Evolutionary conservation across 2,113 vertebrate genomes (phyloP).

Genomic region (Gadus macrocephalus): DNA sequence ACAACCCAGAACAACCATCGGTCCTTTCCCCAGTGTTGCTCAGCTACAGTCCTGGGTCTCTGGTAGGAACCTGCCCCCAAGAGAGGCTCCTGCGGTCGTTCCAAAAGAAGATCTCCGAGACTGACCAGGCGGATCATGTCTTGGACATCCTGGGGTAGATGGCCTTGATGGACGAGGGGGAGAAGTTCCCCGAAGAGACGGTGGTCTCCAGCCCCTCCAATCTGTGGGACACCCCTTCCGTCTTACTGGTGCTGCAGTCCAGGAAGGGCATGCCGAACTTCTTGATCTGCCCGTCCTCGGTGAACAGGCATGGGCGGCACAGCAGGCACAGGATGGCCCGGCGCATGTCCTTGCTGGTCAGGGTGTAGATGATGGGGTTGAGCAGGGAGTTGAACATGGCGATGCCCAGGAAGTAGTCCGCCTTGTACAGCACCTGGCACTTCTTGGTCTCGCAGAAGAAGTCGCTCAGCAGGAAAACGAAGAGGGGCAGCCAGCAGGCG

Average conservation of each 20-base stretch:
- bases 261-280: constrained; percentile 73
- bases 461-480: constrained; percentile 82
- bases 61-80: neutral
- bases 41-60: neutral
- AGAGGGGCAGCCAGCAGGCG: constrained; percentile 85
- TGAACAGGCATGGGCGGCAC: constrained; percentile 68
- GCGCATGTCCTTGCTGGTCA: constrained; percentile 86
- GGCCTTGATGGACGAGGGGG: constrained; percentile 66
- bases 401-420: constrained; percentile 85
- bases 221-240: constrained; percentile 72
- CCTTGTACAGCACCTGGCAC: constrained; percentile 77
- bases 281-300: constrained; percentile 57
- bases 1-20: constrained; percentile 23
- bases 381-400: constrained; percentile 88
- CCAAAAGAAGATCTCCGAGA: neutral
- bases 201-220: constrained; percentile 74
- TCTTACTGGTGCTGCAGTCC: constrained; percentile 79
- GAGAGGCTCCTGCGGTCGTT: constrained; percentile 6
- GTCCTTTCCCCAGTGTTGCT: neutral
- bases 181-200: constrained; percentile 71
- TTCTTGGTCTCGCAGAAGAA: constrained; percentile 67
- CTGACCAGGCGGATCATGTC: constrained; percentile 51
- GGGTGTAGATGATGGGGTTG: constrained; percentile 90
- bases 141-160: constrained; percentile 63
- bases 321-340: constrained; percentile 78